These are phyloP conservation scores for Hystrix brachyura DNA, from an alignment of 2,113 vertebrate species.

Conservation along the genomic window DNA sequence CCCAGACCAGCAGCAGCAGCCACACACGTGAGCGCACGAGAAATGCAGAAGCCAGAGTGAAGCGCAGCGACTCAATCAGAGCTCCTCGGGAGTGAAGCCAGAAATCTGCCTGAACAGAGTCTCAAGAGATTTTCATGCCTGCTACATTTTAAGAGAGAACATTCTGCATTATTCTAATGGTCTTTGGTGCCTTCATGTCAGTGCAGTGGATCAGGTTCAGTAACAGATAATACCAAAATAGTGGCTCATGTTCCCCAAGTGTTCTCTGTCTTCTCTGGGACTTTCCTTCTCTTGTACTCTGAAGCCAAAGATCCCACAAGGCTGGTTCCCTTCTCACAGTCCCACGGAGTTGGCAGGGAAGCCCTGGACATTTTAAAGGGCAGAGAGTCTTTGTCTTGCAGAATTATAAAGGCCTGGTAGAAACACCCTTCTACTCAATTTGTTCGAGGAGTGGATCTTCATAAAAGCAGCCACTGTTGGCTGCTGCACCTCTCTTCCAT, in stretches of 20 bases:
- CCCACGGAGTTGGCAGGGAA: not conserved
- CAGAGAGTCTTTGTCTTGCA: not conserved
- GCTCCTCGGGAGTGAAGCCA: not conserved
- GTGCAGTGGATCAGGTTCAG: not conserved
- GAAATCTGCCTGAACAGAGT: not conserved
- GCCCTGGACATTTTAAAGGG: not conserved
- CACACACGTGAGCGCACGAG: fast-evolving
- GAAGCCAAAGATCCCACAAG: not conserved
- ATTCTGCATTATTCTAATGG: not conserved
- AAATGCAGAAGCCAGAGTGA: too few relatives aligned
- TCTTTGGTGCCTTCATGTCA: not conserved
- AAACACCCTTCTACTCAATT: not conserved
- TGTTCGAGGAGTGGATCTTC: not conserved
- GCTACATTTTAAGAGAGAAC: not conserved
- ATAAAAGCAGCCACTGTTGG: not conserved
- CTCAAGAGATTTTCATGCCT: not conserved
- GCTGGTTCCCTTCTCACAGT: not conserved
- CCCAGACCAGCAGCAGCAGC: not conserved
- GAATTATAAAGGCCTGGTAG: not conserved
- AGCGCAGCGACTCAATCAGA: fast-evolving
- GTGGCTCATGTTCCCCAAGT: not conserved
- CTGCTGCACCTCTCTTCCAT: not conserved
- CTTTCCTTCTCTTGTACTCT: not conserved
- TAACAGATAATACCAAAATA: not conserved
- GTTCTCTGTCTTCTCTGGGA: not conserved